Evolutionary conservation across 2,797 vertebrate species (phyloP).

Genomic region (Anguilla megastoma): DNA sequence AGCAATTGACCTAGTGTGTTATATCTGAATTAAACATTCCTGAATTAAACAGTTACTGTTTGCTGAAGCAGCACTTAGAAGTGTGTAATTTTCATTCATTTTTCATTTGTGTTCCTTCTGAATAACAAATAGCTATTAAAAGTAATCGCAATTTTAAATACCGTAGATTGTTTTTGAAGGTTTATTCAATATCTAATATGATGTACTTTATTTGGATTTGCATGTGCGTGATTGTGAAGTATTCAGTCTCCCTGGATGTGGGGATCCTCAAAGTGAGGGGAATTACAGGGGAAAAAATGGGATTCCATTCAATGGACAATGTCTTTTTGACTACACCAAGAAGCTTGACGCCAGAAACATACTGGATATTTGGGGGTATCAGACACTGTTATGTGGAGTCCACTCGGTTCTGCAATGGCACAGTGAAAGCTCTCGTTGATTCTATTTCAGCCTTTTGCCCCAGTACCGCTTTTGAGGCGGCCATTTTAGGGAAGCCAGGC

Average conservation of each 20-base stretch:
- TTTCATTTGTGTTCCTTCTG: not conserved
- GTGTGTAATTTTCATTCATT: not conserved
- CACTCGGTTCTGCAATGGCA: not conserved
- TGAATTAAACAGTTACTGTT: no score
- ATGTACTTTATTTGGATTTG: constrained; percentile 79
- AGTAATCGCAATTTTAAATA: constrained; percentile 27
- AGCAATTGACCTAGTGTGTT: no score
- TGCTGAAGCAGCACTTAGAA: no score
- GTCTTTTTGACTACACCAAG: no score
- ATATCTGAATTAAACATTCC: no score
- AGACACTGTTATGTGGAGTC: not conserved
- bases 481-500: not conserved
- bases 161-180: constrained; percentile 61
- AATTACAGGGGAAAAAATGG: no score
- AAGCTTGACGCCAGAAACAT: not conserved
- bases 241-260: not conserved
- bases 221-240: not conserved
- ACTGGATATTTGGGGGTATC: not conserved
- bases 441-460: not conserved
- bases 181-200: constrained; percentile 72
- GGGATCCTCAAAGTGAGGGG: not conserved
- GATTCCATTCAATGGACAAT: no score
- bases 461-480: not conserved
- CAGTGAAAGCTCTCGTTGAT: not conserved
- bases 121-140: no score